A percentile compares a stretch with the other conserved stretches of the same genome.
These are phyloP conservation scores for Caligus rogercresseyi DNA, from an alignment of 1,140 invertebrate genomes.

Conservation along the genomic window DNA sequence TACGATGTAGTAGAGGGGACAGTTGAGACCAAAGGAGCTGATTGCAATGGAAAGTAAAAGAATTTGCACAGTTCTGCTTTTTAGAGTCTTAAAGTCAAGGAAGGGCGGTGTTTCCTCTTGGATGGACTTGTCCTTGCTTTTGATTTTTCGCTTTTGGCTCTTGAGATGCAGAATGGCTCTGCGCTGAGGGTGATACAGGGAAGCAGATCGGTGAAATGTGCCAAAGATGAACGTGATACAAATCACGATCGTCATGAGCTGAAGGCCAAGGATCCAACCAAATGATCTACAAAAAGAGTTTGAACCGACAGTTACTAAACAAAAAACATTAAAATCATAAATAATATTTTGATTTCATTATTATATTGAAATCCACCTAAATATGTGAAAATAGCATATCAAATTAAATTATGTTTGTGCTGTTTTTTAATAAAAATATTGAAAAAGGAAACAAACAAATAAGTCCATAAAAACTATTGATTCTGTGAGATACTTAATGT, in stretches of 20 bases:
- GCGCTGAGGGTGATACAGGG: constrained; percentile 69
- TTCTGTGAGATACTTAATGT: too few relatives aligned
- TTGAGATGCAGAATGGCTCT: constrained; percentile 74
- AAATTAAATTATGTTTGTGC: too few relatives aligned
- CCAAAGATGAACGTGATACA: constrained; percentile 68
- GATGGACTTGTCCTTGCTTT: constrained; percentile 23
- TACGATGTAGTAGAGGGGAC: constrained; percentile 65
- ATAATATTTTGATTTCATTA: constrained; percentile 21
- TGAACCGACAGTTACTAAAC: too few relatives aligned
- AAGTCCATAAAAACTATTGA: too few relatives aligned
- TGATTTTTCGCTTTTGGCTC: constrained; percentile 59
- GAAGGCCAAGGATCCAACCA: constrained; percentile 69
- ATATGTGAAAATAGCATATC: not conserved
- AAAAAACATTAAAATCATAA: constrained; percentile 12
- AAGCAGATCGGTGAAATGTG: constrained; percentile 70
- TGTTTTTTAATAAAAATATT: too few relatives aligned
- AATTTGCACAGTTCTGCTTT: constrained; percentile 63
- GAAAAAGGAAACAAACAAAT: too few relatives aligned
- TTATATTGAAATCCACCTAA: constrained; percentile 20
- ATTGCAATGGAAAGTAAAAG: constrained; percentile 57
- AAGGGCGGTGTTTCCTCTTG: constrained; percentile 56
- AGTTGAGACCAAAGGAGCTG: constrained; percentile 60
- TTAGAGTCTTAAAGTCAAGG: constrained; percentile 63
- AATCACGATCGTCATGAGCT: constrained; percentile 61
- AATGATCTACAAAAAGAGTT: constrained; percentile 50